A percentile compares a stretch with the other conserved stretches of the same genome.
Evolutionary conservation across 2,888 invertebrate genomes (phyloP).

Genomic region (Julus scandinavius): DNA sequence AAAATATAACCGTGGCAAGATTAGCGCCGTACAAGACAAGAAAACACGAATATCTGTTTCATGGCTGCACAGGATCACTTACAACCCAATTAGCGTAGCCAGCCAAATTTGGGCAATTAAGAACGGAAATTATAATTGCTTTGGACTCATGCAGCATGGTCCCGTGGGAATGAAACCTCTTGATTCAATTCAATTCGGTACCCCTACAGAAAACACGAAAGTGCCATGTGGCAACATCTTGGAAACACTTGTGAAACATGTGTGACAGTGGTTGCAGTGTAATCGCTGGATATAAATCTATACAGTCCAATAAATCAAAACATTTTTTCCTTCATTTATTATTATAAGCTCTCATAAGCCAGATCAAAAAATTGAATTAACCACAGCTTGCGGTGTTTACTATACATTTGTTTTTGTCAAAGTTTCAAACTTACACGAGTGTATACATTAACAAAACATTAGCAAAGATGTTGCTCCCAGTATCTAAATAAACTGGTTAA

Average conservation of each 20-base stretch:
- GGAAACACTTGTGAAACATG: no score
- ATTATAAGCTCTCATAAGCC: no score
- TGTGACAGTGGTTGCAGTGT: neutral
- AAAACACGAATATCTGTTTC: slow-evolving; percentile 27
- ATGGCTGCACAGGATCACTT: neutral
- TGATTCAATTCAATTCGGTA: neutral
- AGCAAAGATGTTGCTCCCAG: no score
- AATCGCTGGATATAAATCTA: neutral
- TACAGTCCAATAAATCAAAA: neutral
- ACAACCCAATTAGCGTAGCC: slow-evolving; percentile 14
- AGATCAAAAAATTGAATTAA: no score
- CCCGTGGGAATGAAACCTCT: slow-evolving; percentile 4
- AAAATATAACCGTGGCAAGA: neutral
- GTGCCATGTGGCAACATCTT: no score
- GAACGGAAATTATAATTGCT: neutral
- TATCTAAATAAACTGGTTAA: no score
- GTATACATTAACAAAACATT: no score
- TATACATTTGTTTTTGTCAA: no score
- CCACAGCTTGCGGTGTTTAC: no score
- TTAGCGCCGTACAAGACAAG: neutral
- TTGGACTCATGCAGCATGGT: neutral
- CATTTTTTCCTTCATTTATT: neutral
- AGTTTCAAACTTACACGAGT: no score
- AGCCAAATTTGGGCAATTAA: neutral
- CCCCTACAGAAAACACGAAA: neutral